These are phyloP conservation scores for Copidosoma floridanum DNA, from an alignment of 1,140 invertebrate species.

Conservation along the genomic window DNA sequence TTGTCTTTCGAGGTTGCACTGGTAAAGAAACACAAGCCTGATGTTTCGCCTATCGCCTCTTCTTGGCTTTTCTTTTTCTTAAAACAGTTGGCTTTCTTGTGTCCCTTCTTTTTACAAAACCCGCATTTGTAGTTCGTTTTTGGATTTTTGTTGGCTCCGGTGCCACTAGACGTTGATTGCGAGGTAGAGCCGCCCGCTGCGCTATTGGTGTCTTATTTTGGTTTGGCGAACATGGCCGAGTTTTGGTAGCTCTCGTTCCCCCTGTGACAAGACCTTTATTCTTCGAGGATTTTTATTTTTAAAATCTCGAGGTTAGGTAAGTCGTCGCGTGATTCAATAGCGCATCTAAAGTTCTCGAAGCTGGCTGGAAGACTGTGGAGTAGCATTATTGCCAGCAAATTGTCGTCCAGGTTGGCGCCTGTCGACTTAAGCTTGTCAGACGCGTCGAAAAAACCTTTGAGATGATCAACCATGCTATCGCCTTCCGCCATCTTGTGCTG, in stretches of 20 bases:
- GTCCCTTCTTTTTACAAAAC: neutral
- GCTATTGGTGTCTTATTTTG: neutral
- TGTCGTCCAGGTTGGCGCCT: neutral
- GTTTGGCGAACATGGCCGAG: neutral
- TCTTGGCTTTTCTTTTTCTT: neutral
- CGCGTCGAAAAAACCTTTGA: neutral
- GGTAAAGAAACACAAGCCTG: neutral
- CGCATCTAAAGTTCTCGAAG: constrained; percentile 1
- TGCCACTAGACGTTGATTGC: neutral
- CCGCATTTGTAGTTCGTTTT: neutral
- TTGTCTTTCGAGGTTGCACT: neutral
- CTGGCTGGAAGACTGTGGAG: neutral
- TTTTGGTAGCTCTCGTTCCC: neutral
- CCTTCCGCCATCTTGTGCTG: neutral
- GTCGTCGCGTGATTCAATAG: constrained; percentile 1
- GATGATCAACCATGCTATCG: neutral
- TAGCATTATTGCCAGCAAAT: neutral
- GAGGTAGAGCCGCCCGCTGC: neutral
- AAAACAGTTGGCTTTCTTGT: too few species aligned
- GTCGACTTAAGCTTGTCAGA: neutral
- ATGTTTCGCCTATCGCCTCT: neutral
- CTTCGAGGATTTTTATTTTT: constrained; percentile 5
- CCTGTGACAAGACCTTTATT: neutral
- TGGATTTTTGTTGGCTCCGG: neutral
- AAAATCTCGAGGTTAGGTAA: neutral